Evolutionary conservation across 2,113 vertebrate genomes (phyloP), one percentile per base, ranked within the genome.

Genomic region (Telmatochromis sp.): DNA sequence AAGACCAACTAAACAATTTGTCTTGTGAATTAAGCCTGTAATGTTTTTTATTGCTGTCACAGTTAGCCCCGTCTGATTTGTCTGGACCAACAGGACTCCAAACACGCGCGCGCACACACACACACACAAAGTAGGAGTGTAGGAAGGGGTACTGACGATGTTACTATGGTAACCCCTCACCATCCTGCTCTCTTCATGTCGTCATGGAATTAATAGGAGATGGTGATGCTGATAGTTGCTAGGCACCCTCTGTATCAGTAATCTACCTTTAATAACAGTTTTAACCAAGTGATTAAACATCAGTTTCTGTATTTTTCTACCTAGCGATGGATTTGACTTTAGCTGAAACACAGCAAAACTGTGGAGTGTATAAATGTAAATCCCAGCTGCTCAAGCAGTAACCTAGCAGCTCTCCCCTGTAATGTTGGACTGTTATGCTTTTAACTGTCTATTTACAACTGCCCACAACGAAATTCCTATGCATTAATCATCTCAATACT

Each of bases 91-190:
- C 83, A 23, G 60, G 83, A 82, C 90, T 91, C 73, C 53, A 86
- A 92, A 87, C 82, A 9, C 21, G 0, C 55, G 0, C 21, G 1
- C 2, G 19, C 68, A 0, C 37, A 2, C 23, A 45, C 65, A 45
- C 63, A 23, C 68, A 78, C 37, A 42, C 40, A 78, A 78, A 91
- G 42, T 84, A 85, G 91, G 87, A 92, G 87, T 90, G 94, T 90
- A 89, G 90, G 91, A 91, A 84, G 85, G 81, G 88, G 75, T 88
- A 90, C 84, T 85, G 86, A 93, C 88, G 70, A 85, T 42, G 95
- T 95, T 95, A 84, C 95, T 93, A 95, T 96, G 94, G 95, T 88
- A 94, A 96, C 95, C 75, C 89, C 90, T 94, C 92, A 86, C 94
- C 89, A 91, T 93, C 87, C 93, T 78, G 89, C 89, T 91, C 91